Evolutionary conservation across 2,888 invertebrate species (phyloP), one percentile per base, ranked within the genome.

Genomic region (Pasiphila rectangulata): DNA sequence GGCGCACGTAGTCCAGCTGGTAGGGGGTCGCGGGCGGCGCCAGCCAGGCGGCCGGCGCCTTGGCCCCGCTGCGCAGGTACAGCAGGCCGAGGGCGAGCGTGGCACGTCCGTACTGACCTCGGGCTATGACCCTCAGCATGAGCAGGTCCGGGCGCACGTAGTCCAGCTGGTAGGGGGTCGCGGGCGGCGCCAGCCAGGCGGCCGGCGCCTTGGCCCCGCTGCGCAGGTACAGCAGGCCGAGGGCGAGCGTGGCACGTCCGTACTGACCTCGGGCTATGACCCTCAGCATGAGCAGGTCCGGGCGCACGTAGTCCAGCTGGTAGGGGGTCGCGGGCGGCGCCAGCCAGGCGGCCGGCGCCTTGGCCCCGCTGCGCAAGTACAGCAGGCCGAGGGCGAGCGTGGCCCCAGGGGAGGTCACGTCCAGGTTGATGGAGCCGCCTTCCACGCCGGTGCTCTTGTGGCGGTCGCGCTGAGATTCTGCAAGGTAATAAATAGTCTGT

Each of bases 361-460:
- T 91, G 83, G 95, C 96, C 46, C 93, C 92, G 1, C 95, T 94
- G 54, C 94, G 93, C 72, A 98, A 92, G 87, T 95, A 98, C 91
- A 98, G 94, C 63, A 99, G 91, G 0, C 98, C 98, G 2, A 99
- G 88, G 0, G 99, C 98, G 20, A 98, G 87, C 0, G 98, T 98
- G 0, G 99, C 98, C 0, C 98, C 98, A 0, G 98, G 98, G 0
- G 97, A 94, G 1, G 98, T 98, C 36, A 99, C 96, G 84, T 99
- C 98, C 48, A 97, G 93, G 84, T 99, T 99, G 34, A 97, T 95
- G 0, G 93, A 92, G 49, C 95, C 94, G 0, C 97, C 97, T 80
- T 98, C 50, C 1, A 25, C 98, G 40, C 96, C 92, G 55, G 97
- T 95, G 0, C 96, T 94, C 2, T 95, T 93, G 75, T 95, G 95